Percentiles rank a stretch among this genome's conserved stretches.
Evolutionary conservation across 2,113 vertebrate genomes (phyloP).

Genomic region (Bettongia penicillata): DNA sequence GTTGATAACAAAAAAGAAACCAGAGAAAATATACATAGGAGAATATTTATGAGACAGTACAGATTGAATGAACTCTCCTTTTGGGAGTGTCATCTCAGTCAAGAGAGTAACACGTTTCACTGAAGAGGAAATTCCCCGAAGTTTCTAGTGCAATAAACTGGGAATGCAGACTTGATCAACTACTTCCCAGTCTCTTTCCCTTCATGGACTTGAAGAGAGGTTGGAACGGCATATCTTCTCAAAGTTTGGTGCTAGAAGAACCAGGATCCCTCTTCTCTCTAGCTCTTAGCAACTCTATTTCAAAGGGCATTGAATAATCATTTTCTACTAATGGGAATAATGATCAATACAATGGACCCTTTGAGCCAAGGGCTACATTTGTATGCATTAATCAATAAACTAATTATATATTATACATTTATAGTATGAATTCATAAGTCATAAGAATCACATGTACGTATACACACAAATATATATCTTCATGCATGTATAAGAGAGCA

Average conservation of each 20-base stretch:
- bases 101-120: background rate
- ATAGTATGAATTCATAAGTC: too few species aligned
- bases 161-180: background rate
- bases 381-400: background rate
- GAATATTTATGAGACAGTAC: background rate
- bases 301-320: background rate
- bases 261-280: background rate
- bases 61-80: background rate
- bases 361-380: background rate
- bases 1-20: background rate
- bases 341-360: background rate
- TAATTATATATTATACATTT: background rate
- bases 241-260: background rate
- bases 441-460: background rate
- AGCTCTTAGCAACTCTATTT: background rate
- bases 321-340: background rate
- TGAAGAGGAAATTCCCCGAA: background rate
- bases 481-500: background rate
- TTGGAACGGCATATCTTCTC: background rate
- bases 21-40: background rate
- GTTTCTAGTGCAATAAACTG: background rate
- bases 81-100: background rate
- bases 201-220: background rate
- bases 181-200: background rate
- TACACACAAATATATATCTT: background rate